A percentile compares a stretch with the other conserved stretches of the same genome.
phyloP scores from a whole-genome alignment of 2,797 vertebrate species.

The Spheniscus humboldti region DNA sequence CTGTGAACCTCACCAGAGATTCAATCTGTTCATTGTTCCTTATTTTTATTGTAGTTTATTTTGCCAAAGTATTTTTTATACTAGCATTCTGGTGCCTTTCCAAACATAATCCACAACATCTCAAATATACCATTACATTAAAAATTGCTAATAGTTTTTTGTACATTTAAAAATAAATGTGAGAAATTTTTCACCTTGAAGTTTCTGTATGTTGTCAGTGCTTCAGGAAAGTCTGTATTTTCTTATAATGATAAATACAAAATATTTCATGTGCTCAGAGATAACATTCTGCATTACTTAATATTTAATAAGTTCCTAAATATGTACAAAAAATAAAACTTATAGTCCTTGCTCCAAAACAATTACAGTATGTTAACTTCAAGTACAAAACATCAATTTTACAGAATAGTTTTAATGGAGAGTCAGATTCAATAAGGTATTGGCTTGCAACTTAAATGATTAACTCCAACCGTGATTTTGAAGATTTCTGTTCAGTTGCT shows the following conservation, averaged over 20 bases:
- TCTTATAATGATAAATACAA: neutral
- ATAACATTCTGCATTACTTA: neutral
- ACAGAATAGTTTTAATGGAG: neutral
- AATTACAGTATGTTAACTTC: neutral
- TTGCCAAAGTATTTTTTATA: neutral
- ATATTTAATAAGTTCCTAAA: neutral
- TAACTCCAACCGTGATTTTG: neutral
- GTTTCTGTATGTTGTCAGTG: neutral
- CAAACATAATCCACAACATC: neutral
- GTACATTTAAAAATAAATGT: neutral
- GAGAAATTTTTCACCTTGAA: neutral
- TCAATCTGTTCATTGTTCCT: neutral
- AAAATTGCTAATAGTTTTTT: neutral
- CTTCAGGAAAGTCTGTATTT: neutral
- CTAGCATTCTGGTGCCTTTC: neutral
- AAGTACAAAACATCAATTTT: neutral
- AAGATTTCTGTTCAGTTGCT: neutral
- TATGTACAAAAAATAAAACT: neutral
- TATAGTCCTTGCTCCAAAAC: neutral
- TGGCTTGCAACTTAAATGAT: neutral
- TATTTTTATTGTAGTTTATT: neutral
- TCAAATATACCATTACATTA: neutral
- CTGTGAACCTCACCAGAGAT: neutral
- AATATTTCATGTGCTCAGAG: neutral
- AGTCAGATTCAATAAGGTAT: neutral